Conservation (phyloP, 2,113 vertebrate species). For the Neoarius graeffei region DNA sequence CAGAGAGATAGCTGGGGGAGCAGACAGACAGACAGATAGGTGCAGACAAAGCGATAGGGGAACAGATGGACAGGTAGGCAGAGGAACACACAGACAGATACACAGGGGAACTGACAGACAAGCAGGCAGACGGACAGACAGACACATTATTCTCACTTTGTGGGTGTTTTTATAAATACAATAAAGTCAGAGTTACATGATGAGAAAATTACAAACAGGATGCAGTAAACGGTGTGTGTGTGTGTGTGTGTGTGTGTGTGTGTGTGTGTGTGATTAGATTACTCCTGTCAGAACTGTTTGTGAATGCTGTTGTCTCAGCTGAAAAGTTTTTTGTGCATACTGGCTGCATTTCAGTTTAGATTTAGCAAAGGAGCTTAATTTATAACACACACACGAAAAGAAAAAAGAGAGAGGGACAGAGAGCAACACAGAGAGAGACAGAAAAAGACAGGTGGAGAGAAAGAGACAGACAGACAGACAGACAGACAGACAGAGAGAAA, state of each 20-base stretch:
- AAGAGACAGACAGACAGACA: background rate
- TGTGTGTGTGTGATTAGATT: slow-evolving; percentile 1
- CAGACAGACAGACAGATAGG: background rate
- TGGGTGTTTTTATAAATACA: background rate
- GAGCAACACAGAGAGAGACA: too few species aligned
- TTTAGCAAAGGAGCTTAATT: background rate
- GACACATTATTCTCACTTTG: background rate
- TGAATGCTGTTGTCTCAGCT: slow-evolving; percentile 11
- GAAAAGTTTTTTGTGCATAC: slow-evolving; percentile 8
- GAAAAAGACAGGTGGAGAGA: background rate
- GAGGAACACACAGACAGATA: background rate
- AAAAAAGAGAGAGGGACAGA: too few species aligned
- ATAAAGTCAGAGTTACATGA: background rate
- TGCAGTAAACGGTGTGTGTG: background rate
- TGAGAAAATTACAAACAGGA: background rate
- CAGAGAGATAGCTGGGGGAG: background rate
- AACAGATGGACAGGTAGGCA: background rate
- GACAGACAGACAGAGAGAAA: background rate
- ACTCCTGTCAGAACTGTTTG: slow-evolving; percentile 5
- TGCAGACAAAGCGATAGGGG: background rate
- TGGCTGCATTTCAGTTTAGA: background rate
- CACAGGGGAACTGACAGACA: background rate
- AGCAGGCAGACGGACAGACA: background rate
- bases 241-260: slow-evolving; percentile 17
- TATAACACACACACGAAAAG: slow-evolving; percentile 21